Conservation (phyloP, 2,888 invertebrate genomes). For the Archips crataeganus region DNA sequence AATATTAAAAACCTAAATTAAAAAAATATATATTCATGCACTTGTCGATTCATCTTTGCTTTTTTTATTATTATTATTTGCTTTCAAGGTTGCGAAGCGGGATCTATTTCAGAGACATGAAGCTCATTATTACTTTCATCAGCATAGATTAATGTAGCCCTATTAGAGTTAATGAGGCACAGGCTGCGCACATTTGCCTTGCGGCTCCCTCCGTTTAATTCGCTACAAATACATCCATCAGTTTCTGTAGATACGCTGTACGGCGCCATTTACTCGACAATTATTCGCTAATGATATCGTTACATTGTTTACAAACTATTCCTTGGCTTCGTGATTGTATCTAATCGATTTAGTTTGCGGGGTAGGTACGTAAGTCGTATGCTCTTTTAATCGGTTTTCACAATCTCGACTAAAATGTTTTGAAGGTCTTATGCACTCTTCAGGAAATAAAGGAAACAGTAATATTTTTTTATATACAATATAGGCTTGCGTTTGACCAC, state of each 20-base stretch:
- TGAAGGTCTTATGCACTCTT: too few species aligned
- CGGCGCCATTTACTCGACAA: conserved; percentile 48
- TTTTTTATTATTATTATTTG: neutral
- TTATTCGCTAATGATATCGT: conserved; percentile 51
- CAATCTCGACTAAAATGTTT: neutral
- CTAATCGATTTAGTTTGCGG: conserved; percentile 32
- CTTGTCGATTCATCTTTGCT: neutral
- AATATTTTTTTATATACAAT: too few species aligned
- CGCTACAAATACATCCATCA: conserved; percentile 46
- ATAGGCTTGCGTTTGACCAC: too few species aligned
- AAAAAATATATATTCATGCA: neutral
- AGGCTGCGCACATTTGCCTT: conserved; percentile 68
- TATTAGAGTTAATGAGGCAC: conserved; percentile 76
- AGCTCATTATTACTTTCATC: conserved; percentile 68
- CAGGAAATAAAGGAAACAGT: too few species aligned
- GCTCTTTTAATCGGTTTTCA: neutral
- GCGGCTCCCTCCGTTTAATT: conserved; percentile 56
- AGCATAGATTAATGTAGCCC: conserved; percentile 73
- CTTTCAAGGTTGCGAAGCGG: conserved; percentile 24
- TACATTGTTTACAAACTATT: conserved; percentile 51
- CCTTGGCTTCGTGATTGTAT: conserved; percentile 39
- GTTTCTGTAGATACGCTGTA: conserved; percentile 40
- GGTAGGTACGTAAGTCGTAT: conserved; percentile 15
- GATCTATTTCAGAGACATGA: conserved; percentile 56
- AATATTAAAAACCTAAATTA: neutral